Percentiles rank a stretch among this genome's conserved stretches.
These are phyloP conservation scores for Bursaphelenchus mucronatus DNA, from an alignment of 1,140 invertebrate species.

Conservation along the genomic window DNA sequence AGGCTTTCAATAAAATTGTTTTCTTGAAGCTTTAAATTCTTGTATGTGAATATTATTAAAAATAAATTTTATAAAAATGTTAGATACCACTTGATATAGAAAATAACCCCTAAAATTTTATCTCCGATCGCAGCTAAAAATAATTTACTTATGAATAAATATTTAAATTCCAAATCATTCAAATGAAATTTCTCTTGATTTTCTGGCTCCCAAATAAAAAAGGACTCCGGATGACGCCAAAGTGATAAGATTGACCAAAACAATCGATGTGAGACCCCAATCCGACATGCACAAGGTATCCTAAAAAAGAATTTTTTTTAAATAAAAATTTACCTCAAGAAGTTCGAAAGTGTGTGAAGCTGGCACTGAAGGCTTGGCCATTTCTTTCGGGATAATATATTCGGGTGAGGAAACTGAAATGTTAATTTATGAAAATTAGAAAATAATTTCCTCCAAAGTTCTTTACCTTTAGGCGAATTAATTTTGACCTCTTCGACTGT, in stretches of 20 bases:
- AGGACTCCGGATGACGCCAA: conserved; percentile 24
- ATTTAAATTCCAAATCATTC: no score
- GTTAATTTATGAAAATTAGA: not conserved
- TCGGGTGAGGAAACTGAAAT: conserved; percentile 13
- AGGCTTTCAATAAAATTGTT: no score
- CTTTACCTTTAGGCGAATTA: not conserved
- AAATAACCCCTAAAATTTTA: no score
- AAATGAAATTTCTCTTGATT: no score
- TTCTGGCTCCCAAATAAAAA: conserved; percentile 3
- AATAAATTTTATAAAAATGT: no score
- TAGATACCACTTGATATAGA: no score
- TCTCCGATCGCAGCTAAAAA: no score
- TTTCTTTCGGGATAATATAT: not conserved
- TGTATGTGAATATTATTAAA: no score
- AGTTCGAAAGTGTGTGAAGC: conserved; percentile 12
- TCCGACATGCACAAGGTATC: conserved; percentile 29
- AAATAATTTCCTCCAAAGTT: no score
- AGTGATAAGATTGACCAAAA: conserved; percentile 24
- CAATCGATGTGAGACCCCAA: conserved; percentile 23
- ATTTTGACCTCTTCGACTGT: conserved; percentile 9
- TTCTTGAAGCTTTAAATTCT: no score
- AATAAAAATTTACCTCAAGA: conserved; percentile 18
- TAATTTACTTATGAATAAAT: no score
- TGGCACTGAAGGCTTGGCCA: conserved; percentile 18
- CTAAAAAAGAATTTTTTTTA: conserved; percentile 18